Conservation (phyloP, 2,888 invertebrate species). For the Malthinus flaveolus region DNA sequence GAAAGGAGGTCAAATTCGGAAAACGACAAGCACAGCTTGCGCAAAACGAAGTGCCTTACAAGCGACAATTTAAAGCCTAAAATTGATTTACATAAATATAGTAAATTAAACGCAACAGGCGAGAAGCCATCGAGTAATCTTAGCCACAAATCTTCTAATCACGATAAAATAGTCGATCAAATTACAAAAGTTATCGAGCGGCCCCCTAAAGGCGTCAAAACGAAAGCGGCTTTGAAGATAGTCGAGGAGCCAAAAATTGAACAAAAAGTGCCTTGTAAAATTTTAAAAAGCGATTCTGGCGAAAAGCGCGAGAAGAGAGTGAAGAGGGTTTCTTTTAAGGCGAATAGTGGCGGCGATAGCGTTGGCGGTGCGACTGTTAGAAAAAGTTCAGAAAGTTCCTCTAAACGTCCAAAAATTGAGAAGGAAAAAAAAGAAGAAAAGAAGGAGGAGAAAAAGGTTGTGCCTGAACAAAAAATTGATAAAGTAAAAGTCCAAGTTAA, state of each 20-base stretch:
- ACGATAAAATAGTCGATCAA: too few species aligned
- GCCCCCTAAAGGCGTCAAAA: slow-evolving; percentile 12
- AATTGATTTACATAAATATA: background rate
- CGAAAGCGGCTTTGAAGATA: slow-evolving; percentile 24
- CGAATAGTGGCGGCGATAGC: too few species aligned
- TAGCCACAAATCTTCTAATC: background rate
- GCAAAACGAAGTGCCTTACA: background rate
- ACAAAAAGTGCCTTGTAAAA: slow-evolving; percentile 1
- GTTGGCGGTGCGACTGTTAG: background rate
- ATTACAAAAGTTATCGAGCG: too few species aligned
- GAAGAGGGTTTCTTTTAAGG: too few species aligned
- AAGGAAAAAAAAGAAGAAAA: background rate
- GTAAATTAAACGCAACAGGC: background rate
- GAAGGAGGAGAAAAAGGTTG: background rate
- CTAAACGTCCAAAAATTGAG: background rate
- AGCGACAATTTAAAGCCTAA: background rate
- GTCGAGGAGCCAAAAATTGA: background rate
- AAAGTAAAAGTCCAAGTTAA: background rate
- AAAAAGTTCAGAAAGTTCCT: background rate
- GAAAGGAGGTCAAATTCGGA: background rate
- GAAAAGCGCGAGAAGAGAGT: too few species aligned
- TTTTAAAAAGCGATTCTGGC: too few species aligned
- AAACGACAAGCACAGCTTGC: background rate
- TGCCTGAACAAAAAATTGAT: background rate
- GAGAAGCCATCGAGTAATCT: background rate